These are phyloP conservation scores for Neoniphon sammara DNA, from an alignment of 2,797 vertebrate genomes.

Conservation along the genomic window DNA sequence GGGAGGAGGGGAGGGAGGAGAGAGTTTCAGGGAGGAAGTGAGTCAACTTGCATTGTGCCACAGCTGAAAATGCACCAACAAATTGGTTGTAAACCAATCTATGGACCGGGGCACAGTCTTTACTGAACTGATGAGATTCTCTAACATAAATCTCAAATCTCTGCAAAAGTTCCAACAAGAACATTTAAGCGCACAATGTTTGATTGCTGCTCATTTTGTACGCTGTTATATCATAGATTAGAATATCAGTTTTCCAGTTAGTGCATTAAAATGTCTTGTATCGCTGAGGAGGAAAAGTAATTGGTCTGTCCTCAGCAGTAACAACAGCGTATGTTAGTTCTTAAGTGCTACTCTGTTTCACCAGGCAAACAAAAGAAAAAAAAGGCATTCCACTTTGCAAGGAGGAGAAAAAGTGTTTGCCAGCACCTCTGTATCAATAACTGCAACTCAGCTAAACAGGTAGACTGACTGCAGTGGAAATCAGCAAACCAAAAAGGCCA, in stretches of 20 bases:
- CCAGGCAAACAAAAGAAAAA: conserved; percentile 10
- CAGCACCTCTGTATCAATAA: conserved; percentile 48
- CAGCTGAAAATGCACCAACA: background rate
- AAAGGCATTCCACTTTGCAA: conserved; percentile 17
- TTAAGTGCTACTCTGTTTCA: background rate
- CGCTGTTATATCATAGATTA: background rate
- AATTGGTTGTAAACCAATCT: background rate
- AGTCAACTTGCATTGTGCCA: background rate
- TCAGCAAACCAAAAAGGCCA: conserved; percentile 51
- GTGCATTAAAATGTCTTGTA: background rate
- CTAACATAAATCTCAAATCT: background rate
- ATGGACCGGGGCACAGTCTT: background rate
- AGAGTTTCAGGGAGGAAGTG: background rate
- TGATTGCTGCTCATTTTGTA: no score
- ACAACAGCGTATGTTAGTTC: background rate
- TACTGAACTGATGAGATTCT: background rate
- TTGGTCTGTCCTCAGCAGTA: background rate
- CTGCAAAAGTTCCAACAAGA: background rate
- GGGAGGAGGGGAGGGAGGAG: background rate
- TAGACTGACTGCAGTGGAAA: conserved; percentile 43
- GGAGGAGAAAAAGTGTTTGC: conserved; percentile 25
- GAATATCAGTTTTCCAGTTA: background rate
- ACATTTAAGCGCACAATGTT: background rate
- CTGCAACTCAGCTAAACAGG: conserved; percentile 61
- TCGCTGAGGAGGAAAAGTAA: background rate